A percentile compares a stretch with the other conserved stretches of the same genome.
Conservation (phyloP, 2,888 invertebrate genomes). For the Deroplatys truncata region DNA sequence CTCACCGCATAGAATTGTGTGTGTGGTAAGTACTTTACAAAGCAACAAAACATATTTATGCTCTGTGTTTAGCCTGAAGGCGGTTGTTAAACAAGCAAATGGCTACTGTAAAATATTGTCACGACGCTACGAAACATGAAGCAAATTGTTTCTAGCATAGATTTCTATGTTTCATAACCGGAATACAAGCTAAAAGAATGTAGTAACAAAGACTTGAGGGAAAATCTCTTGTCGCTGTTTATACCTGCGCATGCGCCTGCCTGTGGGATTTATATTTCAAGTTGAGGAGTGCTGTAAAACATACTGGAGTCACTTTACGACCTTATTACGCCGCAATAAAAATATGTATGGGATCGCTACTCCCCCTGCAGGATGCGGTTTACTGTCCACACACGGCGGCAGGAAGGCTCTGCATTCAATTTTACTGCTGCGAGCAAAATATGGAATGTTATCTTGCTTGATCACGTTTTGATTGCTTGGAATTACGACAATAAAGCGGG, state of each 20-base stretch:
- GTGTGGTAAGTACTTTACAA: not conserved
- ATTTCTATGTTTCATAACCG: not conserved
- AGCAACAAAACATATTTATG: not conserved
- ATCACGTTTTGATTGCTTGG: not conserved
- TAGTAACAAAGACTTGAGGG: not conserved
- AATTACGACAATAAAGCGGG: not conserved
- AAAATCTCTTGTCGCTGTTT: not conserved
- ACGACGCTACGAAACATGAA: not conserved
- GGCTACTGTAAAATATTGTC: not conserved
- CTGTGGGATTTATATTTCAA: conserved; percentile 3
- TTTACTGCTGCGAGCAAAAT: not conserved
- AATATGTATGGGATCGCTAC: conserved; percentile 16
- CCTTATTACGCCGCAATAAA: conserved; percentile 27
- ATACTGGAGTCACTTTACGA: conserved; percentile 20
- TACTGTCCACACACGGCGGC: not conserved
- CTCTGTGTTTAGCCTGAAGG: not conserved
- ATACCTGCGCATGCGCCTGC: not conserved
- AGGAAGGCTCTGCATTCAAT: not conserved
- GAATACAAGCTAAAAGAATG: not conserved
- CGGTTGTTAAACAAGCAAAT: too few relatives aligned
- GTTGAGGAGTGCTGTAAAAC: conserved; percentile 9
- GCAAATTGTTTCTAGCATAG: too few relatives aligned
- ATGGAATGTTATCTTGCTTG: not conserved
- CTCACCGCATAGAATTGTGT: not conserved
- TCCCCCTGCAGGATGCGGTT: not conserved